Conservation (phyloP, 37 sponge, comb jelly and placozoan species). For the Tethya wilhelma region DNA sequence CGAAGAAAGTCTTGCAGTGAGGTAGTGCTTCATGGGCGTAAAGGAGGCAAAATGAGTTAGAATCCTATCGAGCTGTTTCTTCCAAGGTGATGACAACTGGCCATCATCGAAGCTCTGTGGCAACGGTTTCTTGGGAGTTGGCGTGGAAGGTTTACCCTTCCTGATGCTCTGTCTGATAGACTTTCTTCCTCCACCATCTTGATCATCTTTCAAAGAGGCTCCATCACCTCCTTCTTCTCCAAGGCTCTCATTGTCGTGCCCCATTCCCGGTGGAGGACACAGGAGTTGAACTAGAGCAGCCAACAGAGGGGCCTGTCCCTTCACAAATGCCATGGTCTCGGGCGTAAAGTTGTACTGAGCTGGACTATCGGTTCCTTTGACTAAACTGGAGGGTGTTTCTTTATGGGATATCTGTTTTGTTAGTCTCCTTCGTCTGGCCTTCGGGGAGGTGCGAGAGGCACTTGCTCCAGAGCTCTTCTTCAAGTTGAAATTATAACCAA, state of each 20-base stretch:
- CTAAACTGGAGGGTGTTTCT: background rate
- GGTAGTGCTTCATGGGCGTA: constrained; percentile 40
- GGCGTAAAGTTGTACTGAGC: constrained; percentile 29
- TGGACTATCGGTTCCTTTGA: background rate
- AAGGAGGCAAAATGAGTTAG: constrained; percentile 20
- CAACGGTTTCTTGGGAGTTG: background rate
- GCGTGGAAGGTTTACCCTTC: background rate
- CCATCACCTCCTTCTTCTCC: background rate
- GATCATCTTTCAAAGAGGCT: background rate
- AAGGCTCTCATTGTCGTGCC: background rate
- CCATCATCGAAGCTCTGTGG: background rate
- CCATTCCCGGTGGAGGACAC: constrained; percentile 20
- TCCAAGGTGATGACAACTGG: constrained; percentile 11
- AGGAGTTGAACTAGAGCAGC: constrained; percentile 44
- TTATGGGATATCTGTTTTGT: constrained; percentile 1
- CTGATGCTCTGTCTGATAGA: constrained; percentile 1
- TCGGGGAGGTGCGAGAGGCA: constrained; percentile 22
- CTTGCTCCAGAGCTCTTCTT: background rate
- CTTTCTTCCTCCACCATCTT: background rate
- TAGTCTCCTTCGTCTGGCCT: background rate
- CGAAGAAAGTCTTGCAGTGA: constrained; percentile 17
- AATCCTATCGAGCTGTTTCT: constrained; percentile 7
- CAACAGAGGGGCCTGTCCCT: constrained; percentile 26
- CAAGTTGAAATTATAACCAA: constrained; percentile 45
- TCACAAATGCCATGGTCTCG: constrained; percentile 52